These are phyloP conservation scores for Tetramorium bicarinatum DNA, from an alignment of 2,888 invertebrate species.

Conservation along the genomic window DNA sequence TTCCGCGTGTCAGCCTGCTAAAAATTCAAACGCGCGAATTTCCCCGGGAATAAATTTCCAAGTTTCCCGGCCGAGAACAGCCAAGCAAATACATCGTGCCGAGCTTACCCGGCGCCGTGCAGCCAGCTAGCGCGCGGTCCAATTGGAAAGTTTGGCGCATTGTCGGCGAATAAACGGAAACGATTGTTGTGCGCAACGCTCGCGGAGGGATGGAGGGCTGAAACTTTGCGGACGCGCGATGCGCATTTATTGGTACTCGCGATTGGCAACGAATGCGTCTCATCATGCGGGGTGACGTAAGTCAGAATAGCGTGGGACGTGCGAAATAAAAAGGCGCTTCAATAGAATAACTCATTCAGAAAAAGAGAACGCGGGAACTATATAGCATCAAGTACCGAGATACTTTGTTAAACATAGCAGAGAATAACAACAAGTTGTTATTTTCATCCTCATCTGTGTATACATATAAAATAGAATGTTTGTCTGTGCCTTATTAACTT, in stretches of 20 bases:
- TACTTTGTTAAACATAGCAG: constrained; percentile 15
- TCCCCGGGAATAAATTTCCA: constrained; percentile 82
- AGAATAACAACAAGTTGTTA: constrained; percentile 68
- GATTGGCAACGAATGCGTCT: constrained; percentile 49
- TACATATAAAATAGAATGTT: too few species aligned
- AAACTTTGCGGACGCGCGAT: constrained; percentile 51
- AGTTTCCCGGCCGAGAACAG: constrained; percentile 77
- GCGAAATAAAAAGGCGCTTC: constrained; percentile 37
- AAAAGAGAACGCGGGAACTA: constrained; percentile 20
- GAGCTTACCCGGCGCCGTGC: constrained; percentile 67
- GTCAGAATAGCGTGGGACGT: constrained; percentile 16
- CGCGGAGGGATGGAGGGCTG: constrained; percentile 45
- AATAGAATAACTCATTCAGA: constrained; percentile 26
- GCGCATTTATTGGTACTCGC: constrained; percentile 48
- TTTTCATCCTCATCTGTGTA: constrained; percentile 61
- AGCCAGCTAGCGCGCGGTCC: constrained; percentile 51
- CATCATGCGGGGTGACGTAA: constrained; percentile 27
- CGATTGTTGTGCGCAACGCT: constrained; percentile 80
- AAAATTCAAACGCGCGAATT: constrained; percentile 82
- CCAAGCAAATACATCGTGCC: constrained; percentile 79
- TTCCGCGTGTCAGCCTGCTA: constrained; percentile 74
- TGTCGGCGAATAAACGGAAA: constrained; percentile 82
- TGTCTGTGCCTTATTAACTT: too few species aligned
- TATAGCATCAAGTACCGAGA: constrained; percentile 20
- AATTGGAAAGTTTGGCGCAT: constrained; percentile 82